Evolutionary conservation across 2,113 vertebrate species (phyloP), one percentile per base, ranked within the genome.

Genomic region (Pteropus alecto): DNA sequence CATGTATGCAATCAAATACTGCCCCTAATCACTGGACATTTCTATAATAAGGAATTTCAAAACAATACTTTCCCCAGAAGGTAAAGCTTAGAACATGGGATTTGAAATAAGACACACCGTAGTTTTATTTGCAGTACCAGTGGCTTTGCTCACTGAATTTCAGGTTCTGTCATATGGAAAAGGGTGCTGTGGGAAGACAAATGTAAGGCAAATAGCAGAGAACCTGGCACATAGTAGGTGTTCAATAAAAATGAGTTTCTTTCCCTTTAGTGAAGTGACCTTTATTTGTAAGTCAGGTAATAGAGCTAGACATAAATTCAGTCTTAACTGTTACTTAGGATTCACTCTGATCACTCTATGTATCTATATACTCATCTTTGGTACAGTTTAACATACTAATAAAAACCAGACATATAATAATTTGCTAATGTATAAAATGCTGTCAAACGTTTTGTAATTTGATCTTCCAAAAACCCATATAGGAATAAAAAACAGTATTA

Each of bases 121-220:
- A 35, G 16, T 54, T 77, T 85, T 43, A 58, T 7, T 30, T 87
- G 6, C n/a, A 73, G 3, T 51, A 16, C 5, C 35, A 35, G 7
- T 41, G 54, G 28, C 67, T 94, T 95, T 77, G 60, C 30, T 96
- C 58, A 26, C 83, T 73, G 87, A 28, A 88, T 70, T 78, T 94
- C 33, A 60, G 15, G 51, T 46, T 43, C 61, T 68, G 6, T 87
- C 70, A 18, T 41, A 48, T 74, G 13, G 78, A 43, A 81, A 94
- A 24, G 10, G 14, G 43, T 38, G 6, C 24, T 35, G 0, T 46
- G 19, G 46, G 63, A 82, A 95, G 30, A 63, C 15, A 67, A 85
- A 46, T 10, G 8, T 54, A 76, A 88, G 63, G 85, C 46, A 76
- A 41, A 84, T 4, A 84, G 30, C 48, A 58, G 7, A 77, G 77